Conservation (phyloP, 2,888 invertebrate species). For the Willowsia nigromaculata region DNA sequence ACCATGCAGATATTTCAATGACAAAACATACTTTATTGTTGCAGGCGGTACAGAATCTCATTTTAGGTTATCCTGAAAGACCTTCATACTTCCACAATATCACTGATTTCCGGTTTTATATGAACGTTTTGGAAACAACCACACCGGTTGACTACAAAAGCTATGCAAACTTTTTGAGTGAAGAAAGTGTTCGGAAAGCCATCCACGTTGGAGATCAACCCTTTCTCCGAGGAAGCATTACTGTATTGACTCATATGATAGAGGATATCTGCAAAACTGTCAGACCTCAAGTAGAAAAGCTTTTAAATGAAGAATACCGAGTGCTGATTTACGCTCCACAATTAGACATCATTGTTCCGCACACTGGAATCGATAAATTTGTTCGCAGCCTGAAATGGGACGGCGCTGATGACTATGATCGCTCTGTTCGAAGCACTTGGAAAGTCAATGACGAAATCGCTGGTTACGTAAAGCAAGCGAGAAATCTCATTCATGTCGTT, state of each 20-base stretch:
- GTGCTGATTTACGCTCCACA: slow-evolving; percentile 94
- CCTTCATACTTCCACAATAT: slow-evolving; percentile 75
- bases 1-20: not conserved
- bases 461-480: slow-evolving; percentile 88
- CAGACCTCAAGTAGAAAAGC: slow-evolving; percentile 86
- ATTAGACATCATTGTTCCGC: slow-evolving; percentile 93
- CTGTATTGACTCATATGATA: slow-evolving; percentile 87
- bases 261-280: slow-evolving; percentile 91
- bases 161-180: slow-evolving; percentile 70
- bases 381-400: slow-evolving; percentile 87
- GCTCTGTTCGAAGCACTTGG: slow-evolving; percentile 86
- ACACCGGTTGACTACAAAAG: slow-evolving; percentile 72
- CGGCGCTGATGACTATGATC: slow-evolving; percentile 85
- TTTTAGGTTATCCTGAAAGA: slow-evolving; percentile 73
- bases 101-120: slow-evolving; percentile 73
- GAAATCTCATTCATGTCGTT: slow-evolving; percentile 87
- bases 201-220: slow-evolving; percentile 81
- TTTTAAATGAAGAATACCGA: slow-evolving; percentile 84
- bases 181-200: slow-evolving; percentile 65
- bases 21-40: not conserved
- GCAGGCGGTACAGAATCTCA: slow-evolving; percentile 74
- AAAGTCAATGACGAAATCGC: slow-evolving; percentile 85
- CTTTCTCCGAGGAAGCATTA: slow-evolving; percentile 77
- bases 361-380: slow-evolving; percentile 91
- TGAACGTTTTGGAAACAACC: slow-evolving; percentile 73